These are phyloP conservation scores for Adela reaumurella DNA, from an alignment of 2,888 invertebrate species.

Conservation along the genomic window DNA sequence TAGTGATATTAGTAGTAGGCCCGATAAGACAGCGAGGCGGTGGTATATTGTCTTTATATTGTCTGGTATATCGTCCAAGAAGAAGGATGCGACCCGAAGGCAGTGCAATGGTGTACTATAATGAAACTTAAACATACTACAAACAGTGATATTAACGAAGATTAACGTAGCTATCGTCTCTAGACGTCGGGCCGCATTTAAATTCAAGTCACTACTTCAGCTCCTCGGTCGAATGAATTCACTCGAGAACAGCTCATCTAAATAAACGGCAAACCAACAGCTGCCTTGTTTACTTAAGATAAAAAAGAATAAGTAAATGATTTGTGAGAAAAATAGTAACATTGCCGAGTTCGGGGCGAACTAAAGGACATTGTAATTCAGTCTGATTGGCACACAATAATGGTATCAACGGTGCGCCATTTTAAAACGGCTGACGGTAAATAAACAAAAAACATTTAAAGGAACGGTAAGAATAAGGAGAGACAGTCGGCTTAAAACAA, in stretches of 20 bases:
- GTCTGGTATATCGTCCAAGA: too few relatives aligned
- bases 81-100: too few relatives aligned
- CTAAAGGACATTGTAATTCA: constrained; percentile 56
- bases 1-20: too few relatives aligned
- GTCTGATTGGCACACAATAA: constrained; percentile 56
- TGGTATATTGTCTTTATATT: too few relatives aligned
- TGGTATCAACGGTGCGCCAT: constrained; percentile 54
- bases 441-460: constrained; percentile 38
- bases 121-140: too few relatives aligned
- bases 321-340: constrained; percentile 44
- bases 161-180: too few relatives aligned
- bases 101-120: too few relatives aligned
- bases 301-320: constrained; percentile 39
- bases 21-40: too few relatives aligned
- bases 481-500: constrained; percentile 38
- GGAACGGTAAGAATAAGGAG: constrained; percentile 15
- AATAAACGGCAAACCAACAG: constrained; percentile 32
- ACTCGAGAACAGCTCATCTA: constrained; percentile 30
- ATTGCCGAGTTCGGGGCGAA: constrained; percentile 42
- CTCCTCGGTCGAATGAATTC: constrained; percentile 13
- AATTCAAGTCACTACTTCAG: neutral
- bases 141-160: too few relatives aligned
- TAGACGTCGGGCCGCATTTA: neutral
- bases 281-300: constrained; percentile 41
- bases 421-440: constrained; percentile 47